Evolutionary conservation across 35 echinoderm and acorn worm species (phyloP).

Genomic region (Lytechinus variegatus): DNA sequence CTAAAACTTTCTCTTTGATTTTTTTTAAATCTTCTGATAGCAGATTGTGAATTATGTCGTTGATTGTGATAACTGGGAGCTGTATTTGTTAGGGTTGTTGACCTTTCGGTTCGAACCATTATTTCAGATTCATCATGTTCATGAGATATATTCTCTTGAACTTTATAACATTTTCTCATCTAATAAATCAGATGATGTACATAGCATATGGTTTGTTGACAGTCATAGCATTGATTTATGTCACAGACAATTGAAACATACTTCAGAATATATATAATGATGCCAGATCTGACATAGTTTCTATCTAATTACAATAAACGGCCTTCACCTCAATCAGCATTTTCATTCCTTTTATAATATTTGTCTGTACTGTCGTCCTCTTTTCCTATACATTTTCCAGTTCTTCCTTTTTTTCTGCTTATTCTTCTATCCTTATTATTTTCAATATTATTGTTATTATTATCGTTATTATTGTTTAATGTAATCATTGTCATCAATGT

Average conservation of each 20-base stretch:
- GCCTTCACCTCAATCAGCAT: too few species aligned
- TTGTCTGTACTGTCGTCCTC: too few species aligned
- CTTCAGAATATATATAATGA: too few species aligned
- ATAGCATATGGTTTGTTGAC: neutral
- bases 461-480: too few species aligned
- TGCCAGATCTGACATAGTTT: too few species aligned
- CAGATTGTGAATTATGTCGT: neutral
- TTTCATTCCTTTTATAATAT: too few species aligned
- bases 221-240: neutral
- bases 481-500: too few species aligned
- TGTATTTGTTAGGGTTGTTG: neutral
- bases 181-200: neutral
- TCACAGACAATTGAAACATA: neutral
- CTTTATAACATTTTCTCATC: neutral
- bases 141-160: neutral
- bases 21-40: neutral
- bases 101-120: neutral
- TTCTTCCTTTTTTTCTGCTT: too few species aligned
- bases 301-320: too few species aligned
- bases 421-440: too few species aligned
- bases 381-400: too few species aligned
- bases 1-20: neutral
- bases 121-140: neutral
- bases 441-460: too few species aligned
- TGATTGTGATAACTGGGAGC: neutral